Conservation (phyloP, 2,113 vertebrate genomes). For the Aphyosemion australe region DNA sequence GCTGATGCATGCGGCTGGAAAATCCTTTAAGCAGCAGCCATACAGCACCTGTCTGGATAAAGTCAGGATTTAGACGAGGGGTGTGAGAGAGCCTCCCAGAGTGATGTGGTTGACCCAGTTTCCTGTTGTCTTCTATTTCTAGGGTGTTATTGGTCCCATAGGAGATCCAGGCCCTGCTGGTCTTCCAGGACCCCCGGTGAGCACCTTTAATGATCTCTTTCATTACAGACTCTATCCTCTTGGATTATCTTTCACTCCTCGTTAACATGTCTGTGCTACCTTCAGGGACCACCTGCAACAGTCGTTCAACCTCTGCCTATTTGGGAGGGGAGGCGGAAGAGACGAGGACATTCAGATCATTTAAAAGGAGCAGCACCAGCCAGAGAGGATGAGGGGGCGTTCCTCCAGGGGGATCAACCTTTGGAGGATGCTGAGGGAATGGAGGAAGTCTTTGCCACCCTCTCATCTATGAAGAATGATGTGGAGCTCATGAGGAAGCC, state of each 20-base stretch:
- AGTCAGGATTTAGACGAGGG: constrained; percentile 39
- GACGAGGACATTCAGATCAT: constrained; percentile 59
- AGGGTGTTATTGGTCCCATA: constrained; percentile 82
- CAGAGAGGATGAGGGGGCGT: constrained; percentile 60
- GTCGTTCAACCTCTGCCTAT: constrained; percentile 76
- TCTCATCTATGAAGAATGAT: constrained; percentile 87
- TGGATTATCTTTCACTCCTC: constrained; percentile 1
- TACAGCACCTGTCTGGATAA: constrained; percentile 48
- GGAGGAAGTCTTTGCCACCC: constrained; percentile 89
- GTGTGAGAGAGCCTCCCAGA: constrained; percentile 45
- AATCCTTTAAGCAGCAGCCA: constrained; percentile 64
- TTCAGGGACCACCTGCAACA: constrained; percentile 82
- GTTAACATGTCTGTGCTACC: constrained; percentile 17
- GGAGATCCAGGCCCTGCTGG: constrained; percentile 83
- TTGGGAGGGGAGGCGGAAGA: constrained; percentile 72
- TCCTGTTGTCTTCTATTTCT: constrained; percentile 41
- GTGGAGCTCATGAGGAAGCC: constrained; percentile 86
- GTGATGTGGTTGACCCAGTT: constrained; percentile 40
- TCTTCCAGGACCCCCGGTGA: constrained; percentile 82
- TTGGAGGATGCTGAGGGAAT: constrained; percentile 79
- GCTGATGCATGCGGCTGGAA: constrained; percentile 69
- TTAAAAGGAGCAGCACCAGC: constrained; percentile 42
- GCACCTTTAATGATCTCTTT: constrained; percentile 46
- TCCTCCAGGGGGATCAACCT: constrained; percentile 64
- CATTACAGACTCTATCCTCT: constrained; percentile 1